Percentiles rank a stretch among this genome's conserved stretches.
Conservation (phyloP, 2,888 invertebrate species). For the Pantelozetes paolii region DNA sequence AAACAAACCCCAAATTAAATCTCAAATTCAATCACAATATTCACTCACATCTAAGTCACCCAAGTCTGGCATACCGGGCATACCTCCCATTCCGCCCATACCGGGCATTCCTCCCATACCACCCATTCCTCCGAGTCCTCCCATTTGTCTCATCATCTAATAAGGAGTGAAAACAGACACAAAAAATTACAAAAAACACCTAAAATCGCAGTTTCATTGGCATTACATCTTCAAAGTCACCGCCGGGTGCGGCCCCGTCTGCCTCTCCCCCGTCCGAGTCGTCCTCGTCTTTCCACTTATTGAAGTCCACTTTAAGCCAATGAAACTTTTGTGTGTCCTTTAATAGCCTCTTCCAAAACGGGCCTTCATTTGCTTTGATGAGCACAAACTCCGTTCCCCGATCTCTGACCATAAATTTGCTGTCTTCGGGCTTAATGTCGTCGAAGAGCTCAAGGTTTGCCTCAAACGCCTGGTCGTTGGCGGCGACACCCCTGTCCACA, state of each 20-base stretch:
- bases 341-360: constrained; percentile 83
- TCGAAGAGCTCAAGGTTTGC: constrained; percentile 77
- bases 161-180: constrained; percentile 36
- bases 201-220: neutral
- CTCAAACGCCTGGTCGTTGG: constrained; percentile 77
- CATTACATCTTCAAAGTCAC: constrained; percentile 61
- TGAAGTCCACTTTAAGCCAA: constrained; percentile 95
- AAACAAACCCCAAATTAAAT: neutral
- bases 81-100: too few relatives aligned
- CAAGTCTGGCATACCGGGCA: neutral
- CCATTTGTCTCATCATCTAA: constrained; percentile 69
- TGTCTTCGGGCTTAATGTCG: constrained; percentile 73
- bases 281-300: constrained; percentile 96
- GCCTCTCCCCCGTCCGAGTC: constrained; percentile 81
- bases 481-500: constrained; percentile 65
- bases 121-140: constrained; percentile 53
- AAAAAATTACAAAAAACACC: neutral
- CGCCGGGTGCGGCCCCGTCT: constrained; percentile 44
- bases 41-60: constrained; percentile 31
- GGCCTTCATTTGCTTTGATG: constrained; percentile 62
- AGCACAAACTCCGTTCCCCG: constrained; percentile 58
- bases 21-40: neutral
- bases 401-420: constrained; percentile 55
- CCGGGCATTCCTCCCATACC: constrained; percentile 38
- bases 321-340: constrained; percentile 84